Percentiles rank a stretch among this genome's conserved stretches.
Conservation (phyloP, 1,140 invertebrate genomes). For the Anoplophora glabripennis region DNA sequence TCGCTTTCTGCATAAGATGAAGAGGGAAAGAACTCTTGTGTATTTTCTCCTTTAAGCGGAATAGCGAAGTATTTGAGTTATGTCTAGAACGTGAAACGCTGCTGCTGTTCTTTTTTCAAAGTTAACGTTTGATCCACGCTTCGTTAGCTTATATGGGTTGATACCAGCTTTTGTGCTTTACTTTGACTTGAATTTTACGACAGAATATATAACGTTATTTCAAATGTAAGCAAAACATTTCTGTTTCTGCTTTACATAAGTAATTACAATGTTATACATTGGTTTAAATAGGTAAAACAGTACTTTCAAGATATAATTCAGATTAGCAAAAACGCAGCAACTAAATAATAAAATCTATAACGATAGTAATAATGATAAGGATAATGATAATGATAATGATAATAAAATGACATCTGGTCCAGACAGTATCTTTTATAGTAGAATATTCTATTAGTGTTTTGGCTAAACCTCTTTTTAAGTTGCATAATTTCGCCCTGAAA, state of each 20-base stretch:
- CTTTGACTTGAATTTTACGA: constrained; percentile 15
- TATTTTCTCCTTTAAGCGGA: neutral
- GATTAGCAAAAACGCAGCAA: too few relatives aligned
- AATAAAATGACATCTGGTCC: too few relatives aligned
- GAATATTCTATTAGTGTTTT: too few relatives aligned
- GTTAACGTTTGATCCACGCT: constrained; percentile 19
- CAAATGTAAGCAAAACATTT: too few relatives aligned
- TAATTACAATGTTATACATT: neutral
- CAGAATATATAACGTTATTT: neutral
- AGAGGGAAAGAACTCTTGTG: neutral
- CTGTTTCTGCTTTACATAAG: neutral
- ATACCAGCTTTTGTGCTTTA: constrained; percentile 25
- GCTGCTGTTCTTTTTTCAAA: constrained; percentile 1
- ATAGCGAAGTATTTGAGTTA: constrained; percentile 25
- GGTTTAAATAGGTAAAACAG: too few relatives aligned
- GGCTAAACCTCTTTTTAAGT: too few relatives aligned
- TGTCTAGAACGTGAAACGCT: constrained; percentile 27
- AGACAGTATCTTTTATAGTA: too few relatives aligned
- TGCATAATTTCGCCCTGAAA: too few relatives aligned
- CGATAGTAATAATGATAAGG: too few relatives aligned
- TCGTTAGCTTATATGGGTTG: constrained; percentile 26
- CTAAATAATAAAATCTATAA: too few relatives aligned
- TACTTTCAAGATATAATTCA: too few relatives aligned
- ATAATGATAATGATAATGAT: too few relatives aligned
- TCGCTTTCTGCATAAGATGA: neutral